Conservation (phyloP, 2,797 vertebrate species). For the Echiichthys vipera region DNA sequence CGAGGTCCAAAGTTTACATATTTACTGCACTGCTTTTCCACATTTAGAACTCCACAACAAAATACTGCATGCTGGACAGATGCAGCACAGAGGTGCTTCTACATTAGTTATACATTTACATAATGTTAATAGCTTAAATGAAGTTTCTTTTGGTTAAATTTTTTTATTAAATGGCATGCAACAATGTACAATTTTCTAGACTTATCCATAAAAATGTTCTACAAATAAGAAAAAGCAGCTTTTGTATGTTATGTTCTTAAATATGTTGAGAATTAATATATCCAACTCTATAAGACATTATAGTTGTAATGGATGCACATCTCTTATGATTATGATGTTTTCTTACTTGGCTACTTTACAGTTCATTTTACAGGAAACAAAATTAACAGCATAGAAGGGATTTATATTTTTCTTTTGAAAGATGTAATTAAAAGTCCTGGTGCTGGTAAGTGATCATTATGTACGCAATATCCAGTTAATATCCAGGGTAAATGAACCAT, state of each 20-base stretch:
- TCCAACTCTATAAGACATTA: conserved; percentile 20
- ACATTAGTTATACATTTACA: conserved; percentile 28
- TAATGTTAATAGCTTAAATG: conserved; percentile 39
- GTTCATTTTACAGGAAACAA: conserved; percentile 46
- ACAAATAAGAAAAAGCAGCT: conserved; percentile 45
- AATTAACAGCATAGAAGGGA: conserved; percentile 16
- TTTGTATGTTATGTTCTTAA: conserved; percentile 32
- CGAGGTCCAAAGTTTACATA: conserved; percentile 40
- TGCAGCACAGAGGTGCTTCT: conserved; percentile 28
- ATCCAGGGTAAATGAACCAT: conserved; percentile 28
- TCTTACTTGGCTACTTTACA: conserved; percentile 41
- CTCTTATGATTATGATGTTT: conserved; percentile 31
- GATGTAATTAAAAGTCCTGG: conserved; percentile 20
- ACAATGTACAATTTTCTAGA: conserved; percentile 21
- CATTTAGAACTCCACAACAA: conserved; percentile 12
- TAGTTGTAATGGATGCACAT: conserved; percentile 19
- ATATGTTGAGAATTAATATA: conserved; percentile 27
- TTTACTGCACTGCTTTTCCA: conserved; percentile 15
- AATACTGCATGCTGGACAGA: conserved; percentile 23
- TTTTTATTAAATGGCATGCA: conserved; percentile 52
- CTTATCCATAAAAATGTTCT: conserved; percentile 30
- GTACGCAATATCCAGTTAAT: conserved; percentile 51
- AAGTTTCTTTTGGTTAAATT: conserved; percentile 62
- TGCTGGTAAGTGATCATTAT: conserved; percentile 26
- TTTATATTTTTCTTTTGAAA: conserved; percentile 23